Evolutionary conservation across 2,113 vertebrate species (phyloP).

Genomic region (Herpetotheres cachinnans): DNA sequence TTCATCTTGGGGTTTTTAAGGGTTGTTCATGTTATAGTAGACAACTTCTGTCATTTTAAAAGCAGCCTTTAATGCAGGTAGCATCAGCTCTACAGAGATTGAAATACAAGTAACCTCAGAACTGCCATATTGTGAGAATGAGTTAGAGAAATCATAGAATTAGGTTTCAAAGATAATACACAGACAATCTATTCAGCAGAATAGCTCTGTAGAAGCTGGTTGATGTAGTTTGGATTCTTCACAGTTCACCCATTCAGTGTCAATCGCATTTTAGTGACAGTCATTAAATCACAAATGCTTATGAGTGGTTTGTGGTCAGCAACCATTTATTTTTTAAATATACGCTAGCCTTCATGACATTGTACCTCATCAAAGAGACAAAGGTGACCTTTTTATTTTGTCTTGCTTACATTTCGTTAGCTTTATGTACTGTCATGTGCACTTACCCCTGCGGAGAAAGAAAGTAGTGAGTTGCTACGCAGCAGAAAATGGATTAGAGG

Average conservation of each 20-base stretch:
- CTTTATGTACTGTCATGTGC: not conserved
- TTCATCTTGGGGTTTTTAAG: not conserved
- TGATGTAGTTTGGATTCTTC: not conserved
- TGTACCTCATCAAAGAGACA: not conserved
- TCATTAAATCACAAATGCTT: not conserved
- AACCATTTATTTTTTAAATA: not conserved
- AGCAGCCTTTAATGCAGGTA: not conserved
- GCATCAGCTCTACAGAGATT: not conserved
- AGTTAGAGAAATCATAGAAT: not conserved
- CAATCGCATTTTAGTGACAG: not conserved
- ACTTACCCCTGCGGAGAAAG: not conserved
- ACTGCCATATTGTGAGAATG: not conserved
- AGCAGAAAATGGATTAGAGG: not conserved
- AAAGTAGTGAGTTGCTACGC: not conserved
- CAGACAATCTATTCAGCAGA: not conserved
- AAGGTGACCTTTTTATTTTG: constrained; percentile 3
- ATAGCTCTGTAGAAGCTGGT: not conserved
- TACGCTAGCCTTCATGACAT: not conserved
- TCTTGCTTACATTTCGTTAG: not conserved
- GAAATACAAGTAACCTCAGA: constrained; percentile 1
- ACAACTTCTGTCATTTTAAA: constrained; percentile 6
- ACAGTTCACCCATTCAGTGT: not conserved
- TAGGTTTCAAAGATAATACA: not conserved
- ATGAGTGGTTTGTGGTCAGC: constrained; percentile 10
- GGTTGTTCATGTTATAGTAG: not conserved